Evolutionary conservation across 2,113 vertebrate species (phyloP).

Genomic region (Heterotis niloticus): DNA sequence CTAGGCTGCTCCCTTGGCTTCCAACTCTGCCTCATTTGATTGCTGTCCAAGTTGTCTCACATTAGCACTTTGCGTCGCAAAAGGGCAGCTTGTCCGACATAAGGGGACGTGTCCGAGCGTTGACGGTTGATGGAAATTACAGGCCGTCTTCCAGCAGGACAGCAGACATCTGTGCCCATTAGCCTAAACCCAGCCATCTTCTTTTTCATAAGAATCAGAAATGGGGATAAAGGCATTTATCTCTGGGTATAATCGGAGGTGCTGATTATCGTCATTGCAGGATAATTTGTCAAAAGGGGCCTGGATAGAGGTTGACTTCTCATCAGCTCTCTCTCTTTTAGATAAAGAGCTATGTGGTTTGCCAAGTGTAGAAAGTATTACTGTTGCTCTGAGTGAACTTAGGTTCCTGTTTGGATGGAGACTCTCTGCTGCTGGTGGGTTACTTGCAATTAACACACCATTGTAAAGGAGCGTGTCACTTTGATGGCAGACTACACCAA

Average conservation of each 20-base stretch:
- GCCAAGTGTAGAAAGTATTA: background rate
- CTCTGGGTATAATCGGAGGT: conserved; percentile 13
- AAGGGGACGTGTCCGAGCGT: background rate
- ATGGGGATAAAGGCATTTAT: background rate
- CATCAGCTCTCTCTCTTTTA: background rate
- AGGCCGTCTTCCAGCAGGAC: background rate
- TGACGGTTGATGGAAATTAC: conserved; percentile 26
- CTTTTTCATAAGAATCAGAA: conserved; percentile 4
- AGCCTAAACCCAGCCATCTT: background rate
- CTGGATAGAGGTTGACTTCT: background rate
- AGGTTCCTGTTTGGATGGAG: background rate
- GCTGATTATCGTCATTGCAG: background rate
- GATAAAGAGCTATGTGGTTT: background rate
- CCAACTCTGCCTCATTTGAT: background rate
- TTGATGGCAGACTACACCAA: background rate
- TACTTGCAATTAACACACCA: background rate
- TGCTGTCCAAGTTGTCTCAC: background rate
- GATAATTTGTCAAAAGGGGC: background rate
- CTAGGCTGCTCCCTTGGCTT: background rate
- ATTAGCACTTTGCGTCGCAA: conserved; percentile 1
- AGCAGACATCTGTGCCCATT: conserved; percentile 21
- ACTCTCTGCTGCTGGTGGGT: background rate
- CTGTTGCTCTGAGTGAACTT: background rate
- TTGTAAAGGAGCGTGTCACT: background rate
- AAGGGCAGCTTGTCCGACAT: background rate